Percentiles rank a stretch among this genome's conserved stretches.
These are phyloP conservation scores for Bos taurus DNA, from an alignment of 2,113 vertebrate genomes.

Conservation along the genomic window DNA sequence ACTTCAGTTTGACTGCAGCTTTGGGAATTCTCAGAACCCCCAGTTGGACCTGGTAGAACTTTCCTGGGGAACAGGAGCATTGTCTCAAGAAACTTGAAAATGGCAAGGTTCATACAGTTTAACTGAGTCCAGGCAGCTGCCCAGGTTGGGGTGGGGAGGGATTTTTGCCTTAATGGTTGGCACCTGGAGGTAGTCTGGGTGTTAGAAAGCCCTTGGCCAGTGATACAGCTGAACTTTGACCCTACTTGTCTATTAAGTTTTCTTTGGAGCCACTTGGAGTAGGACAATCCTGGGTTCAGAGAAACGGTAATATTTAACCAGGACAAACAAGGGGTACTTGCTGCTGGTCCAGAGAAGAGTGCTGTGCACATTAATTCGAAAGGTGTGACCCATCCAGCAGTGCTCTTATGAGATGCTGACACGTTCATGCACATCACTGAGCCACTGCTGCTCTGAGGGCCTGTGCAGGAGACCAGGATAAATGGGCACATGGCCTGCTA, in stretches of 20 bases:
- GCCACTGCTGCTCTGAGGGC: neutral
- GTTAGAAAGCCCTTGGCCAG: neutral
- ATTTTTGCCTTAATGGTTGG: neutral
- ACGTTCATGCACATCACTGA: neutral
- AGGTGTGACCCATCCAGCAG: neutral
- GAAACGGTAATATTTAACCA: slow-evolving; percentile 37
- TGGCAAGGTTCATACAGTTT: neutral
- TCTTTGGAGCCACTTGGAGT: neutral
- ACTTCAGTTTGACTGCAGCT: neutral
- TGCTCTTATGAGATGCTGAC: neutral
- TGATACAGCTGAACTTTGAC: neutral
- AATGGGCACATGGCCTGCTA: neutral
- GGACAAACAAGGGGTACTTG: neutral
- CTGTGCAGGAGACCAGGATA: neutral
- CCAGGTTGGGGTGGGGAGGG: neutral
- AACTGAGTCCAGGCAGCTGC: neutral
- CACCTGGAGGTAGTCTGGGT: neutral
- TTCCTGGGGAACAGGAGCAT: neutral
- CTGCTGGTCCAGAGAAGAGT: neutral
- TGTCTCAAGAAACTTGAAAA: neutral
- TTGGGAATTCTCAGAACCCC: neutral
- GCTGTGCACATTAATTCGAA: neutral
- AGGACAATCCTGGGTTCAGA: neutral
- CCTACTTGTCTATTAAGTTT: neutral
- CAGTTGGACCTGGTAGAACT: neutral